phyloP scores from a whole-genome alignment of 1,140 invertebrate species.

The Zaprionus tsacasi region DNA sequence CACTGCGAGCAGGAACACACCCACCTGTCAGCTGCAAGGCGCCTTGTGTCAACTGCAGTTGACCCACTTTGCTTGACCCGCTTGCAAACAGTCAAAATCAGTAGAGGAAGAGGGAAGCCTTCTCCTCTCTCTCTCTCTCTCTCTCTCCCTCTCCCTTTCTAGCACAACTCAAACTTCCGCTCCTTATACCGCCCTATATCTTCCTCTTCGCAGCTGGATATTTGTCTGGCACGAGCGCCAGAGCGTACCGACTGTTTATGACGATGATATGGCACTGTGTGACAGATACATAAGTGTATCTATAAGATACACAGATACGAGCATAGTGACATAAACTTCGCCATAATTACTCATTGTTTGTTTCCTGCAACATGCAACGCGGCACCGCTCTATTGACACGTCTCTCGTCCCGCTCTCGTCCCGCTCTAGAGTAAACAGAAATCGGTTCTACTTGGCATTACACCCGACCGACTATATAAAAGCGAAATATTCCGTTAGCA shows the following conservation, averaged over 20 bases:
- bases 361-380: constrained; percentile 75
- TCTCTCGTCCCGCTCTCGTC: constrained; percentile 18
- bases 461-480: constrained; percentile 9
- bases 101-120: constrained; percentile 28
- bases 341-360: constrained; percentile 73
- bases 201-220: neutral
- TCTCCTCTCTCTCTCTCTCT: constrained; percentile 42
- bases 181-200: constrained; percentile 26
- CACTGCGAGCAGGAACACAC: constrained; percentile 17
- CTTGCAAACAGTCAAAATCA: constrained; percentile 27
- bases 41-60: constrained; percentile 58
- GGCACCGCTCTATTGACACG: constrained; percentile 13
- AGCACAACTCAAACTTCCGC: constrained; percentile 73
- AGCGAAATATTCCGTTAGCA: constrained; percentile 30
- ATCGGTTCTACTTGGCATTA: constrained; percentile 44
- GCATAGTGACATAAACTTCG: constrained; percentile 20
- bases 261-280: constrained; percentile 49
- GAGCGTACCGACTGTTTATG: constrained; percentile 59
- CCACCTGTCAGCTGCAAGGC: constrained; percentile 42
- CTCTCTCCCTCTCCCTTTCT: constrained; percentile 50
- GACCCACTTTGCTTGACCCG: constrained; percentile 54
- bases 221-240: constrained; percentile 52
- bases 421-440: constrained; percentile 50
- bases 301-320: constrained; percentile 24
- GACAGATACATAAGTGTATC: constrained; percentile 28